Percentiles rank a stretch among this genome's conserved stretches.
Conservation (phyloP, 2,113 vertebrate species). For the Notarius lentiginosus region DNA sequence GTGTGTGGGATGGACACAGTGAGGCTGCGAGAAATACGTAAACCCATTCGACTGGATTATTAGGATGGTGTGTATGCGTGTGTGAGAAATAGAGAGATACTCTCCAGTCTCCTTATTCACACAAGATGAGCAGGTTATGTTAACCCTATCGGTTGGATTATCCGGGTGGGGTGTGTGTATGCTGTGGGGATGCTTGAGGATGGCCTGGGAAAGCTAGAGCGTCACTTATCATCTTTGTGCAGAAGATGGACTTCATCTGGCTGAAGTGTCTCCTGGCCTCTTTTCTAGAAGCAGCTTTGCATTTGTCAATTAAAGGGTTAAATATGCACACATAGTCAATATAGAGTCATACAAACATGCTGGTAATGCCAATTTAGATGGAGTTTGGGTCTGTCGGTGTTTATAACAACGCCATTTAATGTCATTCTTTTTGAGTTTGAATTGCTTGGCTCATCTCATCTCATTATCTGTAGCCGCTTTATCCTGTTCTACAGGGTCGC, state of each 20-base stretch:
- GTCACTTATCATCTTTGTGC: slow-evolving; percentile 52
- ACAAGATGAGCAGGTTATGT: slow-evolving; percentile 49
- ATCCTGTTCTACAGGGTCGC: too few relatives aligned
- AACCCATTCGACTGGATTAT: slow-evolving; percentile 65
- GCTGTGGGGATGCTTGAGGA: slow-evolving; percentile 31
- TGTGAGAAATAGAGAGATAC: slow-evolving; percentile 27
- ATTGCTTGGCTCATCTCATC: too few relatives aligned
- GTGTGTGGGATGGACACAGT: slow-evolving; percentile 50
- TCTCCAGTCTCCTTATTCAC: slow-evolving; percentile 45
- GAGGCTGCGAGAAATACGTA: slow-evolving; percentile 58
- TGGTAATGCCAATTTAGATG: not conserved
- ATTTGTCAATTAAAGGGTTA: slow-evolving; percentile 27
- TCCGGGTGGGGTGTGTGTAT: slow-evolving; percentile 40
- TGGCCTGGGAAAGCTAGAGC: slow-evolving; percentile 40
- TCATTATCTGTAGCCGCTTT: too few relatives aligned
- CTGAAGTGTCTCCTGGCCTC: slow-evolving; percentile 25
- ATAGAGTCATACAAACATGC: not conserved
- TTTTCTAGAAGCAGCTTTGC: slow-evolving; percentile 27
- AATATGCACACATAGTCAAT: slow-evolving; percentile 28
- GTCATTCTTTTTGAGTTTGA: not conserved
- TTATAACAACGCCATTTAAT: not conserved
- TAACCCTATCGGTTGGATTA: slow-evolving; percentile 57
- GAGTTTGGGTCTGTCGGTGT: not conserved
- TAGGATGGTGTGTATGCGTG: slow-evolving; percentile 49
- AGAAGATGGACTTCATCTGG: slow-evolving; percentile 53